Evolutionary conservation across 2,888 invertebrate genomes (phyloP).

Genomic region (Trichopria drosophilae): DNA sequence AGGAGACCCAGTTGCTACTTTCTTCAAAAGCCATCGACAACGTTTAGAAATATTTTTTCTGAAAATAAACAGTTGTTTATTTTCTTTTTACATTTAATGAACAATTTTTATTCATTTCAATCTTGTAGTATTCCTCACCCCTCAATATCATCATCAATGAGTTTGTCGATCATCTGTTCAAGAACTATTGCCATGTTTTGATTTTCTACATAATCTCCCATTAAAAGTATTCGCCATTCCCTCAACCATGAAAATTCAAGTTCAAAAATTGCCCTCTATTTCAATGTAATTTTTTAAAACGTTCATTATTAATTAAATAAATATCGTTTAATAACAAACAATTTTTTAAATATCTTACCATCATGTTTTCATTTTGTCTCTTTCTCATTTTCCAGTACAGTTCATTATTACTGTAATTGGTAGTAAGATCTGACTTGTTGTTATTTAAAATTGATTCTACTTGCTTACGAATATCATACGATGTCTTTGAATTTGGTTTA

Average conservation of each 20-base stretch:
- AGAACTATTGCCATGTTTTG: slow-evolving; percentile 57
- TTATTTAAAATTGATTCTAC: slow-evolving; percentile 45
- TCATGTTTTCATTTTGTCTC: slow-evolving; percentile 50
- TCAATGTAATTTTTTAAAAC: neutral
- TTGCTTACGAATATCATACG: slow-evolving; percentile 49
- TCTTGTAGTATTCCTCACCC: too few species aligned
- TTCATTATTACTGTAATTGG: slow-evolving; percentile 42
- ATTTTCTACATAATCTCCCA: slow-evolving; percentile 64
- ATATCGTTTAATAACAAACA: slow-evolving; percentile 5
- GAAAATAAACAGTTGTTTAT: slow-evolving; percentile 16
- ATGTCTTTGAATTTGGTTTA: slow-evolving; percentile 38
- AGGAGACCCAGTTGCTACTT: slow-evolving; percentile 55
- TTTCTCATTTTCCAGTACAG: slow-evolving; percentile 53
- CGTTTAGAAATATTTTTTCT: slow-evolving; percentile 45
- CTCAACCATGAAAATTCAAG: slow-evolving; percentile 68
- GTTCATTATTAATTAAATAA: neutral
- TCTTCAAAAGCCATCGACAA: slow-evolving; percentile 55
- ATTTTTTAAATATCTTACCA: slow-evolving; percentile 38
- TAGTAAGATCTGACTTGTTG: slow-evolving; percentile 46
- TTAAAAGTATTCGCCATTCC: slow-evolving; percentile 67
- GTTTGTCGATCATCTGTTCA: slow-evolving; percentile 60
- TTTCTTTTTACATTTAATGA: too few species aligned
- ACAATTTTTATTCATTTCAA: too few species aligned
- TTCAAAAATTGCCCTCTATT: slow-evolving; percentile 63
- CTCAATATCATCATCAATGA: slow-evolving; percentile 60